These are phyloP conservation scores for Podargus strigoides DNA, from an alignment of 2,797 vertebrate species.

Conservation along the genomic window DNA sequence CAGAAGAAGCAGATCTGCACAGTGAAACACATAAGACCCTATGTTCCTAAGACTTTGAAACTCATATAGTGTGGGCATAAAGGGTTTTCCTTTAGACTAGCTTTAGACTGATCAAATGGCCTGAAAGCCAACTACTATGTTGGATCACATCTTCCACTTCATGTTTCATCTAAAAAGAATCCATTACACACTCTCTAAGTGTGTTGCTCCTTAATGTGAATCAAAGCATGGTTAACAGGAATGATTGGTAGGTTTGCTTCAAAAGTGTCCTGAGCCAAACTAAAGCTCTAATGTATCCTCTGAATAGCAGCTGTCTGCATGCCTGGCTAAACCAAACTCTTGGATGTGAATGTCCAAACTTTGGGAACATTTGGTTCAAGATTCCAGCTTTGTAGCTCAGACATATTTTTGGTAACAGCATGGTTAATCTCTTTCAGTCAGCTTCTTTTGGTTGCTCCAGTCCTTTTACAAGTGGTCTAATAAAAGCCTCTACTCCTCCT, in stretches of 20 bases:
- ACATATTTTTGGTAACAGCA: not conserved
- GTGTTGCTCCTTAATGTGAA: not conserved
- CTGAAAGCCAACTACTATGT: not conserved
- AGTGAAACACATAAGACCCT: not conserved
- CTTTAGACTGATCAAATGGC: not conserved
- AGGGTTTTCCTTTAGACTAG: not conserved
- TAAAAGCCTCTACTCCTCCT: not conserved
- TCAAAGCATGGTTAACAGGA: not conserved
- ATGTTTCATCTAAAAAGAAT: not conserved
- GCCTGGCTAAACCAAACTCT: not conserved
- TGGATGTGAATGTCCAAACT: not conserved
- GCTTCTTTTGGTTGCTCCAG: not conserved
- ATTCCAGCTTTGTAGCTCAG: not conserved
- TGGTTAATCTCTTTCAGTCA: not conserved
- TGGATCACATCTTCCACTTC: not conserved
- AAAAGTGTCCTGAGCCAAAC: not conserved
- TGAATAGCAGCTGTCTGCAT: not conserved
- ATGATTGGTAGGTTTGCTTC: not conserved
- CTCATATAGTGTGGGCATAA: too few relatives aligned
- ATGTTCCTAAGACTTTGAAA: not conserved
- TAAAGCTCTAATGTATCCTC: not conserved
- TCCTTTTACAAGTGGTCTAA: not conserved
- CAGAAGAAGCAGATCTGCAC: not conserved
- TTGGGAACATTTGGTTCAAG: not conserved
- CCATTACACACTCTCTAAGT: not conserved